Conservation (phyloP, 2,888 invertebrate genomes). For the Dascillus cervinus region DNA sequence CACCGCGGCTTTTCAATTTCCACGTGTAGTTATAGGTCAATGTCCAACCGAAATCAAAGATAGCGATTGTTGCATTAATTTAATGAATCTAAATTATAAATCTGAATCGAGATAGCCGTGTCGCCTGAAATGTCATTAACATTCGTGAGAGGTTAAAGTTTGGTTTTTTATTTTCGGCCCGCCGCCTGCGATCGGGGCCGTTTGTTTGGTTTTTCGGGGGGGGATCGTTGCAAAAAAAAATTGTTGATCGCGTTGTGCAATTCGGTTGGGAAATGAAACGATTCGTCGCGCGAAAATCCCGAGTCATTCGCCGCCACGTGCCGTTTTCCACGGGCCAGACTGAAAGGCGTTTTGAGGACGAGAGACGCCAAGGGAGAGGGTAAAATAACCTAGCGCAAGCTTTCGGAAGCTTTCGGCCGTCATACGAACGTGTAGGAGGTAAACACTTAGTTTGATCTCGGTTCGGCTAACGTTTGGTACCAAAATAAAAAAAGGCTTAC, state of each 20-base stretch:
- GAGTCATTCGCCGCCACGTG: constrained; percentile 42
- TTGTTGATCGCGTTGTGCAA: no score
- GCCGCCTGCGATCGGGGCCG: no score
- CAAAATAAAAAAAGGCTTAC: constrained; percentile 12
- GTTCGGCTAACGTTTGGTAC: constrained; percentile 16
- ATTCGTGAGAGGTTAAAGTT: no score
- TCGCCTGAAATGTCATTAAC: no score
- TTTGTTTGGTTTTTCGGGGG: no score
- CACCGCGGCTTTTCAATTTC: constrained; percentile 27
- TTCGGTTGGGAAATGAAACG: no score
- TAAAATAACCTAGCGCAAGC: constrained; percentile 19
- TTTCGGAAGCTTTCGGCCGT: constrained; percentile 24
- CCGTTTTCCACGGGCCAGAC: constrained; percentile 31
- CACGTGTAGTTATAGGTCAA: constrained; percentile 30
- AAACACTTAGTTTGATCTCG: constrained; percentile 42
- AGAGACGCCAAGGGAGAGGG: constrained; percentile 19
- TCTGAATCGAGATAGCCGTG: no score
- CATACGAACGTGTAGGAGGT: constrained; percentile 35
- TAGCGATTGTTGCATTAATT: constrained; percentile 9
- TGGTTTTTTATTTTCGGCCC: no score
- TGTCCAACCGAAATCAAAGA: constrained; percentile 12
- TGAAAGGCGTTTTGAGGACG: constrained; percentile 24
- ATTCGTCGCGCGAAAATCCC: constrained; percentile 28
- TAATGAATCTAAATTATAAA: constrained; percentile 7
- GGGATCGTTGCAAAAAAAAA: no score